Base-by-base conservation (phyloP, 30 jellyfish, hydroid and myxozoan genomes). In the Turritopsis rubra region DNA sequence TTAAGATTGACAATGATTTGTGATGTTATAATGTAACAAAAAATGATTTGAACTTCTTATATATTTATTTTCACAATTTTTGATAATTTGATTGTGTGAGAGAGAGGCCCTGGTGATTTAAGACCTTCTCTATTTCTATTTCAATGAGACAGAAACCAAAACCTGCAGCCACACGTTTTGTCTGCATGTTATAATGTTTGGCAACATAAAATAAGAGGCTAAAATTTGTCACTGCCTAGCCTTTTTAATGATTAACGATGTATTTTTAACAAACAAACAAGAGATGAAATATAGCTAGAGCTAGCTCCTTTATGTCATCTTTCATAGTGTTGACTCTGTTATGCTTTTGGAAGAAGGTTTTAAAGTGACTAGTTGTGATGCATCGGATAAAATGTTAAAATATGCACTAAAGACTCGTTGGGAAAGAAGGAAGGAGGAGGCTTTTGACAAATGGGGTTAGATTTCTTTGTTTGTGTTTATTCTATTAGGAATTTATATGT, bases 351-450 rank as follows among this genome's bases (percentile, higher is more conserved):
- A 93, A 88, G 89, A 93, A 30, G 98, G 98, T 28, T 93, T 88
- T 78, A 53, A 82, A 75, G 98, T 93, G 7, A 80, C 96, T 18
- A 93, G 98, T 84, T 88, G 85, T 27, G 98, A 93, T 93, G 98
- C 98, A 18, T 89, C 97, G 74, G 98, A 93, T 86, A 93, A 93
- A 75, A 93, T 93, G 98, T 84, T 93, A 28, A 93, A 93, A 53
- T 86, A 93, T 82, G 98, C 98, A 16, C 89, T 93, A 68, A 93
- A 93, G 30, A 31, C 79, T 24, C 75, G 98, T 52, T 93, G 98
- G 98, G 88, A 84, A 30, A 88, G 96, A 75, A 53, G 98, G 70
- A 93, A 93, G 41, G 96, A 93, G 68, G 92, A 88, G 0, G 91
- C 82, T 21, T 93, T 83, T 79, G 98, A 93, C 75, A 85, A 86